Conservation (phyloP, 2,888 invertebrate species). For the Gari tellinella region DNA sequence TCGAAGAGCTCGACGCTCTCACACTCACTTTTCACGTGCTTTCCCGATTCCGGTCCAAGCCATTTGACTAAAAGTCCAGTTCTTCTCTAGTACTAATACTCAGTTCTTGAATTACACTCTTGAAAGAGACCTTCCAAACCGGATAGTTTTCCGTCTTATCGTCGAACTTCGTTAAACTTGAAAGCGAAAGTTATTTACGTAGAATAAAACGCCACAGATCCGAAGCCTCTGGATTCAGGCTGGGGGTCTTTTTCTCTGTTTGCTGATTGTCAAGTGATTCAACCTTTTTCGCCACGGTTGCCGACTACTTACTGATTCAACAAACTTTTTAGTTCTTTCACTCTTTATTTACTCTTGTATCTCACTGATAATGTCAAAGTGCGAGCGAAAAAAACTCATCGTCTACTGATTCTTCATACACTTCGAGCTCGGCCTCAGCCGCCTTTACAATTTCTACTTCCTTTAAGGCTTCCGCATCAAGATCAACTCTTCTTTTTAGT, state of each 20-base stretch:
- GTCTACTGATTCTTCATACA: background rate
- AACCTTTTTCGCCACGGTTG: no score
- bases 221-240: background rate
- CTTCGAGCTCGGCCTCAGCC: background rate
- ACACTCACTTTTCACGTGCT: background rate
- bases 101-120: background rate
- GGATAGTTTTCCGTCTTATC: background rate
- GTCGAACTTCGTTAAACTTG: background rate
- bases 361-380: no score
- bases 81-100: background rate
- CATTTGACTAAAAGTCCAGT: background rate
- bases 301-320: no score
- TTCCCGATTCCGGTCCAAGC: background rate
- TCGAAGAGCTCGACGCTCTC: background rate
- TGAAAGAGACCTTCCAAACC: background rate
- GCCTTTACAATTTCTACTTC: background rate
- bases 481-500: no score
- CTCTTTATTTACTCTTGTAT: no score
- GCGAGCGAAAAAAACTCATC: no score
- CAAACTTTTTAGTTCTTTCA: no score
- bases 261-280: no score
- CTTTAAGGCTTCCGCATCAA: background rate
- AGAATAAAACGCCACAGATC: background rate
- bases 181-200: background rate
- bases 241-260: no score